These are phyloP conservation scores for Nebria salina DNA, from an alignment of 2,888 invertebrate genomes.

Conservation along the genomic window DNA sequence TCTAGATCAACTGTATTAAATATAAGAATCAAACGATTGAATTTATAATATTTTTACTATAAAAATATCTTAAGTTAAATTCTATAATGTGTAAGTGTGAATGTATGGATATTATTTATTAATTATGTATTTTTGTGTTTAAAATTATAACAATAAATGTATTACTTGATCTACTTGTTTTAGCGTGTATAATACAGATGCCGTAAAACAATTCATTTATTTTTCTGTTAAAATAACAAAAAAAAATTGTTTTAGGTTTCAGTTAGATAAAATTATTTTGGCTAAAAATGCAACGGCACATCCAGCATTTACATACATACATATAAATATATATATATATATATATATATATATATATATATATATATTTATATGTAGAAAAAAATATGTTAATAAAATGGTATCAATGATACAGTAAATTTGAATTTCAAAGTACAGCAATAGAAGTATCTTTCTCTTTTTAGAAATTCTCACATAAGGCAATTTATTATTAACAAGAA, in stretches of 20 bases:
- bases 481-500: conserved; percentile 23
- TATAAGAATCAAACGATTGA: neutral
- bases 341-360: no score
- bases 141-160: neutral
- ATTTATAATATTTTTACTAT: conserved; percentile 1
- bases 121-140: neutral
- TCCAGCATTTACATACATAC: no score
- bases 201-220: neutral
- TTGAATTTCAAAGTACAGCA: conserved; percentile 22
- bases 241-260: conserved; percentile 5
- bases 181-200: neutral
- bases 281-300: neutral
- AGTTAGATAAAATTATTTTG: neutral
- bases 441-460: no score
- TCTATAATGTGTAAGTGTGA: conserved; percentile 2
- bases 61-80: neutral
- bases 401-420: conserved; percentile 28
- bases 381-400: conserved; percentile 13
- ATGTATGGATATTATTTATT: conserved; percentile 4
- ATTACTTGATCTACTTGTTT: neutral
- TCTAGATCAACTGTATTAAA: neutral
- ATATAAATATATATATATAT: no score
- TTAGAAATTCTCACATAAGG: neutral
- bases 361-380: conserved; percentile 10
- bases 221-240: neutral